Evolutionary conservation across 2,113 vertebrate genomes (phyloP).

Genomic region (Malurus elegans): DNA sequence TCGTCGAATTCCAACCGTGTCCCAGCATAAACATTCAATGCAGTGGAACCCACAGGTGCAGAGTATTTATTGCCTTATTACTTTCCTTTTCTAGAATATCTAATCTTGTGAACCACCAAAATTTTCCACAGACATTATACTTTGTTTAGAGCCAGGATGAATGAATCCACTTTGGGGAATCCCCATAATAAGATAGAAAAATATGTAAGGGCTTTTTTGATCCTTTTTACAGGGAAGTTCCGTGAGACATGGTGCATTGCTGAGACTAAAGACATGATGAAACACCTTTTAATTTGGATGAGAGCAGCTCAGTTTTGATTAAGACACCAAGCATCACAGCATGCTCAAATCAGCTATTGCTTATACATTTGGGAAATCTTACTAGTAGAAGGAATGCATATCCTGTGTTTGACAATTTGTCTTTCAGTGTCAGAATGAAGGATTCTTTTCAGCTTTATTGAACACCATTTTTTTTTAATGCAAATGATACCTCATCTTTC

Average conservation of each 20-base stretch:
- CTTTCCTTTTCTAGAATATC: not conserved
- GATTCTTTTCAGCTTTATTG: not conserved
- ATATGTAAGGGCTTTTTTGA: not conserved
- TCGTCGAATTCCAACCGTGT: not conserved
- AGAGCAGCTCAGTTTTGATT: not conserved
- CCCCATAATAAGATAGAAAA: not conserved
- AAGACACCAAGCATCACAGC: not conserved
- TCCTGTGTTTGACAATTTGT: not conserved
- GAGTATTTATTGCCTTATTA: not conserved
- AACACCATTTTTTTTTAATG: not conserved
- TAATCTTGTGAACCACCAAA: rapidly evolving
- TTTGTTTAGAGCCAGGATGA: not conserved
- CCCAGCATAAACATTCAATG: not conserved
- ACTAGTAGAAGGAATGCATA: not conserved
- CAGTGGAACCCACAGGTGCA: not conserved
- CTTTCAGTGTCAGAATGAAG: not conserved
- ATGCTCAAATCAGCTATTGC: not conserved
- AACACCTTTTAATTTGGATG: not conserved
- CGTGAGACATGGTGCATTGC: not conserved
- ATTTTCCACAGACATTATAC: not conserved
- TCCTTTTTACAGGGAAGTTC: not conserved
- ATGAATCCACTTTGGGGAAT: not conserved
- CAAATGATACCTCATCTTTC: not conserved
- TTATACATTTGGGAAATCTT: not conserved
- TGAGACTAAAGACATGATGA: not conserved